Conservation (phyloP, 2,113 vertebrate genomes). For the Rhinoderma darwinii region DNA sequence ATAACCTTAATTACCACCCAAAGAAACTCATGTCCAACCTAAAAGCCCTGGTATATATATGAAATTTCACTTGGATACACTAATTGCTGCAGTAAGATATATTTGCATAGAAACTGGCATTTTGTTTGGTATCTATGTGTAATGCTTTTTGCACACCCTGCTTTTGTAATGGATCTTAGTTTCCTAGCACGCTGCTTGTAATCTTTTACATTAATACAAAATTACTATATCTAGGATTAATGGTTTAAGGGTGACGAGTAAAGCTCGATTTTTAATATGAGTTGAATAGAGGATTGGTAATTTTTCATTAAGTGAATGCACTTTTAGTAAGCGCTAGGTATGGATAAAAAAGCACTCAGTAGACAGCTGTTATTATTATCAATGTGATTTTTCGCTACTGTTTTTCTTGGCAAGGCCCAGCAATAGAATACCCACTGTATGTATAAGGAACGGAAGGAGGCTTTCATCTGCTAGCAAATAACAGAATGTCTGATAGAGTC, state of each 20-base stretch:
- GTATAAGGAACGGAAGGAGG: neutral
- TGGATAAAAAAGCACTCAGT: conserved; percentile 16
- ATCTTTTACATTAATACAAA: conserved; percentile 39
- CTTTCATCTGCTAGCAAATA: conserved; percentile 4
- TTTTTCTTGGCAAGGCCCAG: conserved; percentile 20
- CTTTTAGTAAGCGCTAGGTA: conserved; percentile 40
- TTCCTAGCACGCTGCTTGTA: conserved; percentile 25
- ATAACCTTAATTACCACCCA: neutral
- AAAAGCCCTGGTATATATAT: neutral
- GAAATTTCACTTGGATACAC: neutral
- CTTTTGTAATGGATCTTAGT: conserved; percentile 21
- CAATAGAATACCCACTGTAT: neutral
- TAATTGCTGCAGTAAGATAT: neutral
- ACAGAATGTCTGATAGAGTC: neutral
- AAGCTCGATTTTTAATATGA: conserved; percentile 47
- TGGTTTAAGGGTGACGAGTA: neutral
- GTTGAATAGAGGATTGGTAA: conserved; percentile 39
- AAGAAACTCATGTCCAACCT: neutral
- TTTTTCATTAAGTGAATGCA: conserved; percentile 52
- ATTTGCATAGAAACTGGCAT: neutral
- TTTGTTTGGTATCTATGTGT: neutral
- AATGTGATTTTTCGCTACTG: neutral
- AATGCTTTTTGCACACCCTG: neutral
- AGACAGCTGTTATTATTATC: conserved; percentile 52
- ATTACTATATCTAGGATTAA: conserved; percentile 50